phyloP scores from a whole-genome alignment of 2,113 vertebrate species.

The Gambusia holbrooki region DNA sequence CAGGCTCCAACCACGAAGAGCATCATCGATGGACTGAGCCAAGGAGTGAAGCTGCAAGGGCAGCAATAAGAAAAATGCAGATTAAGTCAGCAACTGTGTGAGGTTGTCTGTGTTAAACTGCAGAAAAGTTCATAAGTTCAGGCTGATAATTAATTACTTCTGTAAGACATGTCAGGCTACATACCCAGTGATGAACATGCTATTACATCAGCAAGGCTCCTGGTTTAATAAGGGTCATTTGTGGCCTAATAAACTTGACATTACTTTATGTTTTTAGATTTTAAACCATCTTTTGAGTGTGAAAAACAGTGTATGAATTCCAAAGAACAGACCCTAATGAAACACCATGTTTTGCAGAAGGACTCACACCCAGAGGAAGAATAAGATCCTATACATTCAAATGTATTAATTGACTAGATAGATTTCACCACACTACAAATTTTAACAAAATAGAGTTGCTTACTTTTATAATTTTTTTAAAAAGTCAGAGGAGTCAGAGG shows the following conservation, averaged over 20 bases:
- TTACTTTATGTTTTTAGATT: background rate
- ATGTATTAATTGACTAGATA: too few relatives aligned
- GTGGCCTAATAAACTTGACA: background rate
- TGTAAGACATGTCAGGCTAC: background rate
- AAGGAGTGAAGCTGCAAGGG: slow-evolving; percentile 90
- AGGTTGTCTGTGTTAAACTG: background rate
- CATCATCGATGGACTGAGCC: slow-evolving; percentile 97
- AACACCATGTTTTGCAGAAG: background rate
- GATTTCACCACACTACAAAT: too few relatives aligned
- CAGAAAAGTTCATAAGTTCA: background rate
- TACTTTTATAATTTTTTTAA: background rate
- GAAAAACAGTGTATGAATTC: too few relatives aligned
- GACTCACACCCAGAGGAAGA: too few relatives aligned
- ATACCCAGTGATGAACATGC: slow-evolving; percentile 11
- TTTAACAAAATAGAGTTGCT: background rate
- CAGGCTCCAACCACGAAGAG: slow-evolving; percentile 92
- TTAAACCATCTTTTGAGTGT: background rate
- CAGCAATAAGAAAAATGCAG: background rate
- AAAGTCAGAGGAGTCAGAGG: too few relatives aligned
- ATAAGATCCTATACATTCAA: too few relatives aligned
- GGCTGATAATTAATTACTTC: slow-evolving; percentile 19
- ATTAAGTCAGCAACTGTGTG: slow-evolving; percentile 11
- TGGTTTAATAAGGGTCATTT: background rate
- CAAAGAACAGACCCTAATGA: background rate
- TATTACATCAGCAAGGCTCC: background rate